These are phyloP conservation scores for Melanerpes aurifrons DNA, from an alignment of 2,113 vertebrate genomes.

Conservation along the genomic window DNA sequence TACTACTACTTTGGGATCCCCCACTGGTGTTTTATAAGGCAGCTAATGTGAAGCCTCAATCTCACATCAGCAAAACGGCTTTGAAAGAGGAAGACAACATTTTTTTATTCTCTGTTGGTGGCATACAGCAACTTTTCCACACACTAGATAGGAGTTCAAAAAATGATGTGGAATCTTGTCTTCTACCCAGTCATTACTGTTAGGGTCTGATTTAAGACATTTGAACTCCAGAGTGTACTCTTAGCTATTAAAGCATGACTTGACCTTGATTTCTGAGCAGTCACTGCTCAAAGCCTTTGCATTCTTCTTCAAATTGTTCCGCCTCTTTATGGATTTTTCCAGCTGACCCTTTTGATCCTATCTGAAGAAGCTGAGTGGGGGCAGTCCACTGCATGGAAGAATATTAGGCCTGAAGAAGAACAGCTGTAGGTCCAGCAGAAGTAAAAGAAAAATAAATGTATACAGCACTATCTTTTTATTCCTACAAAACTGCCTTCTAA, in stretches of 20 bases:
- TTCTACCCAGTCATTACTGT: neutral
- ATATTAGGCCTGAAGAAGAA: conserved; percentile 9
- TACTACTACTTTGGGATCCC: neutral
- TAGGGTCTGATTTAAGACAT: neutral
- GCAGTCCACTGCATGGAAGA: neutral
- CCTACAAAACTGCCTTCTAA: neutral
- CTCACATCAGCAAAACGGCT: neutral
- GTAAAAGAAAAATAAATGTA: neutral
- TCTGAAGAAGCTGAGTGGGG: conserved; percentile 8
- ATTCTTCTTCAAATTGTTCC: conserved; percentile 3
- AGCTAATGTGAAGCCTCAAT: neutral
- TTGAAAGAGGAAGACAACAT: neutral
- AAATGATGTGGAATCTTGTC: neutral
- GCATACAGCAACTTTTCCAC: neutral
- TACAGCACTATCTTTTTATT: neutral
- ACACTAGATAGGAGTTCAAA: neutral
- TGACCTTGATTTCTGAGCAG: conserved; percentile 20
- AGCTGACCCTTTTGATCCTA: conserved; percentile 31
- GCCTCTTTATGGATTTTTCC: conserved; percentile 37
- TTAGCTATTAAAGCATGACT: neutral
- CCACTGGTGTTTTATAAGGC: neutral
- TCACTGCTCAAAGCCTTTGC: neutral
- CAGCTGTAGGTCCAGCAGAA: conserved; percentile 24
- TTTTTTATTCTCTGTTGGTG: neutral
- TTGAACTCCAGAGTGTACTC: neutral